Base-by-base conservation (phyloP, 1,140 invertebrate species). In the Paraescarpia echinospica region DNA sequence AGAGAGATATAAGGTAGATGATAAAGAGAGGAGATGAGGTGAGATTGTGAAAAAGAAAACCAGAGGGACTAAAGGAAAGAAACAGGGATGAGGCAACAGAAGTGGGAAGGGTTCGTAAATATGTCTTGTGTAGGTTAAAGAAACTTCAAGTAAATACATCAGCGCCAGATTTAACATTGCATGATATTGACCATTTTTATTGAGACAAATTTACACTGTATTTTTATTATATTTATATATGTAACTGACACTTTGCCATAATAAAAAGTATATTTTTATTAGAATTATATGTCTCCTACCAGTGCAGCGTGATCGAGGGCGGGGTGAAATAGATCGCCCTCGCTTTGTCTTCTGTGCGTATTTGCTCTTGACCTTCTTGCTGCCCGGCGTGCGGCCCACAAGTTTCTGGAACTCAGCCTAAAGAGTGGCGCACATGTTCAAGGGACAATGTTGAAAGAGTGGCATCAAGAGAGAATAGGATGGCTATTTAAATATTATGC, bases 341-440 rank as follows among this genome's bases (percentile, higher is more conserved):
- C 59, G 59, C 22, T 27, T 77, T 77, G 59, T 77, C 59, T 77
- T 77, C 59, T 77, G 8, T 77, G 59, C 59, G 0, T 77, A 77
- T 77, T 77, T 77, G 59, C 59, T 77, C 22, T 77, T 77, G 59
- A 77, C 2, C 59, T 77, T 77, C 59, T 77, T 77, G 59, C 59
- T 77, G 12, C 59, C 59, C 27, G 59, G 59, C 22, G 59, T 77
- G 22, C 59, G 59, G 22, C 59, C 59, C 59, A 77, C 59, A 12
- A 77, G 59, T 77, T 77, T 77, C 59, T 77, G 59, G 59, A 77
- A 77, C 59, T 77, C 59, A 77, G 59, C 59, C 59, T 77, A 77
- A 77, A 77, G 8, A 77, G 59, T 77, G 0, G 59, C 8, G 22
- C 27, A 2, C 59, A 5, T 2, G 59, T 77, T 77, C 8, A 77